These are phyloP conservation scores for Drosophila ezoana DNA, from an alignment of 2,888 invertebrate species.

Conservation along the genomic window DNA sequence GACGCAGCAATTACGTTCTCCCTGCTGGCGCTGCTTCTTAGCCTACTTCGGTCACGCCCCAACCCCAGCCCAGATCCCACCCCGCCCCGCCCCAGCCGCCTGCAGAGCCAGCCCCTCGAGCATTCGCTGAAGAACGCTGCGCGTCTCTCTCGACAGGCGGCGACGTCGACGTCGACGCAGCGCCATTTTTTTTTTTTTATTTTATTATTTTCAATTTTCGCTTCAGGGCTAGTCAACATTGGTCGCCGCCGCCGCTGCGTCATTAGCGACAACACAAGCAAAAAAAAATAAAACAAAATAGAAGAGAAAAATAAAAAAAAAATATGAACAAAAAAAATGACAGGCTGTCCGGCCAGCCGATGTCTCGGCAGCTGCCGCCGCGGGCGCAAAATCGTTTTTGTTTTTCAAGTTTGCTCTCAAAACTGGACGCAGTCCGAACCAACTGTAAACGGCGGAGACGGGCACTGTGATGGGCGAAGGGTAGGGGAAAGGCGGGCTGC, in stretches of 20 bases:
- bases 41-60: not conserved
- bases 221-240: constrained; percentile 74
- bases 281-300: not conserved
- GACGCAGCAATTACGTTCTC: constrained; percentile 57
- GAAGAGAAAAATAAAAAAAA: constrained; percentile 1
- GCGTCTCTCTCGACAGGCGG: constrained; percentile 41
- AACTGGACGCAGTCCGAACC: constrained; percentile 4
- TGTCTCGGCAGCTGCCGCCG: constrained; percentile 51
- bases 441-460: not conserved
- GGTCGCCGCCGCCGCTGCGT: constrained; percentile 45
- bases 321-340: not conserved
- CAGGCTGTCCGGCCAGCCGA: constrained; percentile 26
- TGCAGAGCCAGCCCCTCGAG: constrained; percentile 43
- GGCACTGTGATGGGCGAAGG: not conserved
- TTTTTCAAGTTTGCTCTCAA: constrained; percentile 61
- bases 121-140: constrained; percentile 48
- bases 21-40: constrained; percentile 11
- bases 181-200: constrained; percentile 41
- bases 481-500: too few species aligned
- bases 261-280: constrained; percentile 62
- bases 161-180: constrained; percentile 44
- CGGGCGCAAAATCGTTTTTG: constrained; percentile 70
- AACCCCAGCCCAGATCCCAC: not conserved
- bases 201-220: constrained; percentile 61
- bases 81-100: not conserved